Conservation (phyloP, 2,888 invertebrate genomes). For the Tetropium fuscum region DNA sequence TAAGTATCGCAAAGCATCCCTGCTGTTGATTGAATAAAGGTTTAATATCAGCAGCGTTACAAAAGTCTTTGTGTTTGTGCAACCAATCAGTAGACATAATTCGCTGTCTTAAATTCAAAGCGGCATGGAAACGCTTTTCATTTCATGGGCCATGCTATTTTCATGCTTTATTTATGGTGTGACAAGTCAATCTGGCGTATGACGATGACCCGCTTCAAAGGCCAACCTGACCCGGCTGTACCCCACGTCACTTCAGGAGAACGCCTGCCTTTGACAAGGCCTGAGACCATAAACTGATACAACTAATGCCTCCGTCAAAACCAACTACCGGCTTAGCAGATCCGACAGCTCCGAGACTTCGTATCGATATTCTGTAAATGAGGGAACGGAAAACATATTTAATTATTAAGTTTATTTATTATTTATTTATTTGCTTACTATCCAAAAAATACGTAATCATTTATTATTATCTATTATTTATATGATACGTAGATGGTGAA, state of each 20-base stretch:
- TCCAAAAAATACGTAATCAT: too few species aligned
- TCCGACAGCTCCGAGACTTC: not conserved
- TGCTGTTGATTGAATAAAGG: too few species aligned
- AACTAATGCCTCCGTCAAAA: conserved; percentile 34
- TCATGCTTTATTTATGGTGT: conserved; percentile 40
- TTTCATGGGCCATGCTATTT: conserved; percentile 6
- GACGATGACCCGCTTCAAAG: conserved; percentile 33
- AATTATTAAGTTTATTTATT: too few species aligned
- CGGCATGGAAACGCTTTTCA: not conserved
- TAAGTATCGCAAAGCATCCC: too few species aligned
- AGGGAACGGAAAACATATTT: too few species aligned
- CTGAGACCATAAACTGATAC: conserved; percentile 35
- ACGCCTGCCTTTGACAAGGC: conserved; percentile 40
- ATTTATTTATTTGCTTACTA: too few species aligned
- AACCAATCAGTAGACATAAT: not conserved
- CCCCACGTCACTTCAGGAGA: conserved; percentile 34
- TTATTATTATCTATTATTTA: too few species aligned
- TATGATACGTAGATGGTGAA: too few species aligned
- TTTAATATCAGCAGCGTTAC: too few species aligned
- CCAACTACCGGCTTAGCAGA: conserved; percentile 19
- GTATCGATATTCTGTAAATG: not conserved
- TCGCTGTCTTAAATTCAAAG: not conserved
- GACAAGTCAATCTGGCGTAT: conserved; percentile 50
- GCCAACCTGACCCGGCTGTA: conserved; percentile 25
- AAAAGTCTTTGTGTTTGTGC: not conserved